These are phyloP conservation scores for Bucco capensis DNA, from an alignment of 2,113 vertebrate species.

Conservation along the genomic window DNA sequence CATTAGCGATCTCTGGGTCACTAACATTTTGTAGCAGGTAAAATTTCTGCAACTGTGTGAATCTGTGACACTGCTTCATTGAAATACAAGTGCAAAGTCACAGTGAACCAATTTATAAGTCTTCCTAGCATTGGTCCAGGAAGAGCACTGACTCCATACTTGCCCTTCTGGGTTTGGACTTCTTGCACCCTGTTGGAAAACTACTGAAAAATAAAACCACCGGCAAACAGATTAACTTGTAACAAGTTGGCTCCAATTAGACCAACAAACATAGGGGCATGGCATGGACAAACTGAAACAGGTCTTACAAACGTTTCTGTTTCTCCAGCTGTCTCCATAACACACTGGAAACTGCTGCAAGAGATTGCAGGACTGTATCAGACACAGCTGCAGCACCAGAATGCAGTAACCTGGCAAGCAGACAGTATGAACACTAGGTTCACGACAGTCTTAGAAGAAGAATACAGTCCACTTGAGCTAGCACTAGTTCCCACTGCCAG, in stretches of 20 bases:
- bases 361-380: background rate
- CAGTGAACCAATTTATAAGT: background rate
- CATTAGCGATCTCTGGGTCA: background rate
- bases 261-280: fast-evolving
- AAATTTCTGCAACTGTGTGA: background rate
- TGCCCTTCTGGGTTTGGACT: fast-evolving
- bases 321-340: background rate
- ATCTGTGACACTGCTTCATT: background rate
- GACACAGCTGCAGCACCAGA: background rate
- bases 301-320: background rate
- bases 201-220: background rate
- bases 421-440: background rate
- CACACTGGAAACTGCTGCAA: fast-evolving
- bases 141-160: background rate
- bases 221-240: background rate
- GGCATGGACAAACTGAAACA: background rate
- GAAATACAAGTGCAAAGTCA: background rate
- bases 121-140: background rate
- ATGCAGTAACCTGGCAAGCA: background rate
- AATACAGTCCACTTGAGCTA: background rate
- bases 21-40: background rate
- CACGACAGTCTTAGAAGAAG: background rate
- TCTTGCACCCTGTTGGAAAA: background rate
- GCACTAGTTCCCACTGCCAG: background rate
- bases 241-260: background rate